These are phyloP conservation scores for Melopsittacus undulatus DNA, from an alignment of 2,797 vertebrate species.

Conservation along the genomic window DNA sequence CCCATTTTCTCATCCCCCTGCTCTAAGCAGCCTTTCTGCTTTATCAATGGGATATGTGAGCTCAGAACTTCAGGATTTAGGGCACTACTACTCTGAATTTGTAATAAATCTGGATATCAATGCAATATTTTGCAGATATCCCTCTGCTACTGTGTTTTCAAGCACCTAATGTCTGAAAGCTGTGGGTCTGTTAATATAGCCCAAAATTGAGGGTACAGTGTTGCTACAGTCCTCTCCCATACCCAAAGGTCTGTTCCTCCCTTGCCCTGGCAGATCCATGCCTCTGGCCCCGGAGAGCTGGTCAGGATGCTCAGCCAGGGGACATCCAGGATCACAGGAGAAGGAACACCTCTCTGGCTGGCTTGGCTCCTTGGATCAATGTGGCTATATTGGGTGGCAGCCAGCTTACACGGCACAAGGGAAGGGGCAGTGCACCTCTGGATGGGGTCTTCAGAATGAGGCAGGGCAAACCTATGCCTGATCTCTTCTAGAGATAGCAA, in stretches of 20 bases:
- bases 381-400: background rate
- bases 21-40: background rate
- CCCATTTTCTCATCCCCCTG: background rate
- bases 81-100: background rate
- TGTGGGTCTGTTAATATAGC: background rate
- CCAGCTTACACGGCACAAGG: background rate
- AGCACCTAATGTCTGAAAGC: background rate
- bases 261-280: background rate
- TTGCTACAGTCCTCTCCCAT: background rate
- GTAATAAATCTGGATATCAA: background rate
- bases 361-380: fast-evolving
- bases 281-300: background rate
- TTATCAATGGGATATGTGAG: background rate
- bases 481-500: background rate
- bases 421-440: background rate
- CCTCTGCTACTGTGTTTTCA: background rate
- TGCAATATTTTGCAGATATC: background rate
- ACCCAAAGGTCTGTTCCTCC: background rate
- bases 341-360: background rate
- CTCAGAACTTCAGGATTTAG: background rate
- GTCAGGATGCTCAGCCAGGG: background rate
- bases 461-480: background rate
- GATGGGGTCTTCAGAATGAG: background rate
- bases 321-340: background rate
- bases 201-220: fast-evolving